A percentile compares a stretch with the other conserved stretches of the same genome.
phyloP scores from a whole-genome alignment of 2,113 vertebrate species.

The Spheniscus mendiculus region DNA sequence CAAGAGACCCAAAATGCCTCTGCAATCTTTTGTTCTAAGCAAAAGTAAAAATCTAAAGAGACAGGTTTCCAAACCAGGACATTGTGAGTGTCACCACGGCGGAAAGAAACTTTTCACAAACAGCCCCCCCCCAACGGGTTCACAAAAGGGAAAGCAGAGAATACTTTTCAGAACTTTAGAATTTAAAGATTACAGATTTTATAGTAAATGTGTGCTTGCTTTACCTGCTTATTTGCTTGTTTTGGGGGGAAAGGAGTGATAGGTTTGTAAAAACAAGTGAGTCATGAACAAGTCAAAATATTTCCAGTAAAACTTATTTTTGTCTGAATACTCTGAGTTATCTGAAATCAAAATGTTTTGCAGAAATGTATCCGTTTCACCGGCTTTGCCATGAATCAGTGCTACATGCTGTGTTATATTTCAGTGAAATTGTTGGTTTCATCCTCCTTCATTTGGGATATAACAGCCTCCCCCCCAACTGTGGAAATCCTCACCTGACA shows the following conservation, averaged over 20 bases:
- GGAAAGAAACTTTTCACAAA: background rate
- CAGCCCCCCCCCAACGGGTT: background rate
- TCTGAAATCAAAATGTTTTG: conserved; percentile 1
- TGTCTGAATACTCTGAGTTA: background rate
- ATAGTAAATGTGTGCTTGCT: background rate
- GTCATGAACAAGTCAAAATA: conserved; percentile 20
- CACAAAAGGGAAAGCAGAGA: background rate
- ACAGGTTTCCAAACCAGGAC: background rate
- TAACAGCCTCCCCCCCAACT: background rate
- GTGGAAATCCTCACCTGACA: background rate
- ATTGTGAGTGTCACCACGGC: background rate
- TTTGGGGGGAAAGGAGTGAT: background rate
- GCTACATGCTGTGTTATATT: background rate
- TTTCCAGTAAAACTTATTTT: conserved; percentile 31
- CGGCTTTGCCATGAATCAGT: background rate
- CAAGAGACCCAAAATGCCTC: no score
- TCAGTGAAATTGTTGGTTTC: background rate
- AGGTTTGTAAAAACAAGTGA: conserved; percentile 17
- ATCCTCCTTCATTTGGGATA: background rate
- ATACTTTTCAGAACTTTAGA: background rate
- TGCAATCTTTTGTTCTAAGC: background rate
- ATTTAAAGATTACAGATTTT: background rate
- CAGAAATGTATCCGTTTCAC: background rate
- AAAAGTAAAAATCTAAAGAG: background rate
- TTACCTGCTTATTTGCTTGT: background rate